Evolutionary conservation across 2,113 vertebrate genomes (phyloP), one percentile per base, ranked within the genome.

Genomic region (Ranitomeya variabilis): DNA sequence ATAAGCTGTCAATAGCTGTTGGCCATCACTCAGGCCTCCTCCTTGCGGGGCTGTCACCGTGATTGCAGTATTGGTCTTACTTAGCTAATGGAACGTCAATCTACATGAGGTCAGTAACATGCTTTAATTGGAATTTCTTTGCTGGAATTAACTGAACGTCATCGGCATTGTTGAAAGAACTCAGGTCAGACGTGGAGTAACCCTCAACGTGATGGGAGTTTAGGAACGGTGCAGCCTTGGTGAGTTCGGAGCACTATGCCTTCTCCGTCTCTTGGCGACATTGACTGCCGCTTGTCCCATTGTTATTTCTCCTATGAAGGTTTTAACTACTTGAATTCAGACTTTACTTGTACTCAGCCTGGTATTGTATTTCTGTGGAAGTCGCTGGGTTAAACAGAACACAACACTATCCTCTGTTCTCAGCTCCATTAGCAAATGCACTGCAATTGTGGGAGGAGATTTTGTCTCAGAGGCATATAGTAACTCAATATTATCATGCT

Each of bases 1-100:
- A 31, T 51, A 57, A 60, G 19, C 54, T 76, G 69, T 88, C 87
- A 77, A 77, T 88, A 83, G 59, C 87, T 83, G 80, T 88, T 80
- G 83, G 19, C 51, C 73, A 60, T 82, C 86, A 81, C 18, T 88
- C 87, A 76, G 59, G 45, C 23, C 69, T 18, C 51, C 69, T 60
- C 21, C 87, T 45, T 64, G 80, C 55, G 23, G 87, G 87, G 69
- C 87, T 66, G 71, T 88, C 80, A 82, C 69, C 45, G 19, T 37
- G 52, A 85, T 85, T 79, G 73, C 80, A 89, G 69, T 85, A 78
- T 89, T 84, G 87, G 31, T 78, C 60, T 78, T 84, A 89, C 84
- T 89, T 78, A 67, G 60, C 81, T 89, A 89, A 89, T 89, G 73
- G 45, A 66, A 79, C 19, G 80, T 88, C 87, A 88, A 60, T 88